phyloP scores from a whole-genome alignment of 1,140 invertebrate genomes.

The Drosophila ambigua region DNA sequence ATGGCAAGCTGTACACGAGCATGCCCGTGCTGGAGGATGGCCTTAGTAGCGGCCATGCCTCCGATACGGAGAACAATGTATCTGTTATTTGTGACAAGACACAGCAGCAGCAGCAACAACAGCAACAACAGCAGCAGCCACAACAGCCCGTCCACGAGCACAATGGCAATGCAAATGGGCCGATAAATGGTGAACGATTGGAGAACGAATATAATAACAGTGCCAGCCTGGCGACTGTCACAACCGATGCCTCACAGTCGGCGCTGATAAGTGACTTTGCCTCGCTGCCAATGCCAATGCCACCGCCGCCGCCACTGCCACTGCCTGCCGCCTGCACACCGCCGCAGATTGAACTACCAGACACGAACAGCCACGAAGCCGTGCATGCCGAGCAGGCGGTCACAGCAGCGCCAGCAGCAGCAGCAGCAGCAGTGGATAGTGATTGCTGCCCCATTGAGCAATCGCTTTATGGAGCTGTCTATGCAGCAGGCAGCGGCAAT shows the following conservation, averaged over 20 bases:
- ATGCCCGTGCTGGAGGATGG: slow-evolving; percentile 99
- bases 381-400: slow-evolving; percentile 22
- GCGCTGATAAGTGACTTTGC: slow-evolving; percentile 59
- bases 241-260: slow-evolving; percentile 44
- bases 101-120: slow-evolving; percentile 20
- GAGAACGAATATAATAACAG: slow-evolving; percentile 66
- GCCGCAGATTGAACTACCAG: slow-evolving; percentile 35
- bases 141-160: slow-evolving; percentile 34
- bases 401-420: slow-evolving; percentile 1
- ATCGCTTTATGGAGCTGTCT: slow-evolving; percentile 58
- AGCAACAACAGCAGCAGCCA: slow-evolving; percentile 15
- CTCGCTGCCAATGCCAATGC: slow-evolving; percentile 41
- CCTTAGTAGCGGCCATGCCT: slow-evolving; percentile 94
- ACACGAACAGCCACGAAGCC: neutral
- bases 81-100: slow-evolving; percentile 65
- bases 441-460: slow-evolving; percentile 28
- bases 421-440: slow-evolving; percentile 9
- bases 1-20: slow-evolving; percentile 84
- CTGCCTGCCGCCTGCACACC: slow-evolving; percentile 52
- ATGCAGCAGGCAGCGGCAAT: slow-evolving; percentile 41
- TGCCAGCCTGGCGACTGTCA: slow-evolving; percentile 41
- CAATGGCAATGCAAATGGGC: slow-evolving; percentile 48
- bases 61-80: slow-evolving; percentile 94
- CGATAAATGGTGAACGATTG: slow-evolving; percentile 38
- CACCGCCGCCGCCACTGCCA: slow-evolving; percentile 30